Base-by-base conservation (phyloP, 2,888 invertebrate species). In the Gandaritis pyraliata region DNA sequence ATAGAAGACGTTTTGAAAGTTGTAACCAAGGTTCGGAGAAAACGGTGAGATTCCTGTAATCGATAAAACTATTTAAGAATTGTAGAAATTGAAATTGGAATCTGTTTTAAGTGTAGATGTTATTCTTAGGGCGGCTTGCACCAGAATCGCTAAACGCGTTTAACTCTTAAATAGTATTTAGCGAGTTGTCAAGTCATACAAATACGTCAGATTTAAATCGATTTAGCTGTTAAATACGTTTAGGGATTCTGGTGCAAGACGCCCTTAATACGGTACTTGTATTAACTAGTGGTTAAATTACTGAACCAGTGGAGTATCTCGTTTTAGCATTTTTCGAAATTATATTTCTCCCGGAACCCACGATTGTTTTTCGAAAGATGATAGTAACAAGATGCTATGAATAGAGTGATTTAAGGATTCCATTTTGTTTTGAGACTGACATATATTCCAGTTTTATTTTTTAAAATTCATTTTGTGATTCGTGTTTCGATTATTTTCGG, bases 31-130 rank as follows among this genome's bases (percentile, higher is more conserved):
- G 77, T 77, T 80, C 74, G 74, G 72, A 76, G 76, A 81, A 86
- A 80, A 87, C 92, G 92, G 92, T 92, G 86, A 87, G 90, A 89
- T 92, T 92, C 92, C 92, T 92, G 87, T 90, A 88, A 86, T 88
- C 86, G 81, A 81, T 92, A 88, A 84, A 68, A 75, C 68, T 81
- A 80, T 78, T 73, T 85, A 87, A 87, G 85, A 79, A 79, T 85
- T 83, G 82, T 88, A 90, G 89, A 88, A 86, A 87, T 78, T 83
- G 83, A 88, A 85, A 86, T 90, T 87, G 83, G 83, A 86, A 85
- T 85, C 84, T 78, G 83, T 80, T 75, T 68, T 84, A 83, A 84
- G 76, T 79, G 82, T 90, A 90, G 88, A 83, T 83, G 88, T 91
- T 89, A 86, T 78, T 76, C 78, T 75, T n/a, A n/a, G n/a, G n/a